These are phyloP conservation scores for Ia io DNA, from an alignment of 2,113 vertebrate species.

Conservation along the genomic window DNA sequence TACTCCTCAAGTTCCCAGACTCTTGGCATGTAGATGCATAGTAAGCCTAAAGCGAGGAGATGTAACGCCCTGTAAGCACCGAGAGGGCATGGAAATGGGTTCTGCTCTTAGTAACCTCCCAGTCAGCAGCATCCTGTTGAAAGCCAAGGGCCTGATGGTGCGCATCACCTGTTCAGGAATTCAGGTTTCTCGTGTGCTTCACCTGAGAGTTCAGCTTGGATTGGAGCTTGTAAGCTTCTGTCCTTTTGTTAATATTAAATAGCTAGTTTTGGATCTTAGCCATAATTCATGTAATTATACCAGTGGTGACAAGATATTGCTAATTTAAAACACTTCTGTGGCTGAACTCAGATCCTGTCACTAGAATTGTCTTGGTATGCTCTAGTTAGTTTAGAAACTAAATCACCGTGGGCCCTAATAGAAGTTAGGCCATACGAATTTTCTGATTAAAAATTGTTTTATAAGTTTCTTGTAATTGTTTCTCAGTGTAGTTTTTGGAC, in stretches of 20 bases:
- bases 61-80: neutral
- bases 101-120: neutral
- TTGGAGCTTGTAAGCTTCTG: neutral
- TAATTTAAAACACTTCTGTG: constrained; percentile 25
- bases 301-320: neutral
- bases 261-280: constrained; percentile 49
- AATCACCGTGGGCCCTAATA: neutral
- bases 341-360: neutral
- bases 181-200: neutral
- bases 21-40: neutral
- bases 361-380: neutral
- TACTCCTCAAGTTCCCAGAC: constrained; percentile 5
- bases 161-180: neutral
- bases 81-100: neutral
- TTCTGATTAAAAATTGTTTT: constrained; percentile 14
- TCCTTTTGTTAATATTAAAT: constrained; percentile 46
- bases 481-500: neutral
- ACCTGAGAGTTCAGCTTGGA: neutral
- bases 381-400: constrained; percentile 3
- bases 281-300: neutral
- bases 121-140: neutral
- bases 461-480: neutral
- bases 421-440: neutral
- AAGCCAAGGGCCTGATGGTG: neutral
- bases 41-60: neutral